A percentile compares a stretch with the other conserved stretches of the same genome.
Conservation (phyloP, 2,888 invertebrate genomes). For the Bombylius discolor region DNA sequence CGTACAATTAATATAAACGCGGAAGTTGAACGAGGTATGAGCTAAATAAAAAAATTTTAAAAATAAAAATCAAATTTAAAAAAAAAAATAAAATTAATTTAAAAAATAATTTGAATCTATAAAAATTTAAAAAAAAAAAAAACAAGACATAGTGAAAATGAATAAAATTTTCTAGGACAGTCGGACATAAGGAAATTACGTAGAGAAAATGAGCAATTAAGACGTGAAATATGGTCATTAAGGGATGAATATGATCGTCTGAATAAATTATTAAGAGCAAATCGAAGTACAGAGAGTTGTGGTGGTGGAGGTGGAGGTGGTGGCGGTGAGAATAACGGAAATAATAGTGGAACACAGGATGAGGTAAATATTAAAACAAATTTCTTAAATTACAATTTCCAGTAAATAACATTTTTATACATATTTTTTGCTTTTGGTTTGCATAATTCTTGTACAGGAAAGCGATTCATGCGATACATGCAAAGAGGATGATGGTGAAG, state of each 20-base stretch:
- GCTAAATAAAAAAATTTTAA: too few species aligned
- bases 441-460: slow-evolving; percentile 19
- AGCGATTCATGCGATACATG: slow-evolving; percentile 35
- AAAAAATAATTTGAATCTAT: neutral
- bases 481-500: slow-evolving; percentile 17
- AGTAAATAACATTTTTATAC: neutral
- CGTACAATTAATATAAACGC: slow-evolving; percentile 86
- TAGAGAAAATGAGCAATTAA: slow-evolving; percentile 74
- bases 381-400: neutral
- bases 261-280: slow-evolving; percentile 59
- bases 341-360: slow-evolving; percentile 21
- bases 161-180: slow-evolving; percentile 49
- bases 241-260: slow-evolving; percentile 80
- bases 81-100: neutral
- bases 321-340: slow-evolving; percentile 6
- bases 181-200: slow-evolving; percentile 80
- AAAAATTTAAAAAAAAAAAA: neutral
- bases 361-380: slow-evolving; percentile 19
- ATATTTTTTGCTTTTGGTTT: neutral
- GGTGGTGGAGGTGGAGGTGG: slow-evolving; percentile 15
- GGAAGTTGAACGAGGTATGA: slow-evolving; percentile 75
- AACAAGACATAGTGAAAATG: neutral
- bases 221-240: slow-evolving; percentile 74
- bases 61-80: neutral
- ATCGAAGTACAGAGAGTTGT: slow-evolving; percentile 28